phyloP scores from a whole-genome alignment of 2,888 invertebrate genomes.

The Drosophila tripunctata region DNA sequence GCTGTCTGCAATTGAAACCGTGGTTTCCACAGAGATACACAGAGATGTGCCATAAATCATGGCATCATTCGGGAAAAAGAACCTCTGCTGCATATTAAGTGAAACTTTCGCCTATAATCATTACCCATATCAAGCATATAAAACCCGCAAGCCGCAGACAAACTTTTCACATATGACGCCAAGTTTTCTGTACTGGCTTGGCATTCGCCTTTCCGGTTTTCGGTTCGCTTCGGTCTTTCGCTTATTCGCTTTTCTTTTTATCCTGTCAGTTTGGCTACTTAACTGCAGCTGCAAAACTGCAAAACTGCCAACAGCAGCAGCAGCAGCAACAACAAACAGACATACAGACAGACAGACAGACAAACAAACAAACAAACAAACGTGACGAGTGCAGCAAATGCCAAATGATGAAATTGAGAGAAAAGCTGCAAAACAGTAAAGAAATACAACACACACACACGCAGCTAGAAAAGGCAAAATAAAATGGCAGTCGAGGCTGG shows the following conservation, averaged over 20 bases:
- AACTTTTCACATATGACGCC: slow-evolving; percentile 77
- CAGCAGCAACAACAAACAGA: slow-evolving; percentile 22
- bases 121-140: slow-evolving; percentile 64
- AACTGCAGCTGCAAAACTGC: slow-evolving; percentile 65
- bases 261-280: slow-evolving; percentile 63
- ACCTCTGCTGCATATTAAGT: slow-evolving; percentile 53
- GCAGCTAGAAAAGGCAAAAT: slow-evolving; percentile 38
- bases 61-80: slow-evolving; percentile 21
- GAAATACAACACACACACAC: slow-evolving; percentile 13
- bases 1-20: slow-evolving; percentile 26
- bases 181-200: slow-evolving; percentile 57
- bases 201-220: neutral
- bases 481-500: slow-evolving; percentile 53
- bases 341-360: slow-evolving; percentile 53
- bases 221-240: neutral
- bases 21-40: slow-evolving; percentile 11
- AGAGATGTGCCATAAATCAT: slow-evolving; percentile 47
- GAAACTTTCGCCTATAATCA: slow-evolving; percentile 67
- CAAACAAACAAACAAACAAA: slow-evolving; percentile 56
- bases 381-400: slow-evolving; percentile 64
- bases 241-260: slow-evolving; percentile 22
- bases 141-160: slow-evolving; percentile 65
- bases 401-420: slow-evolving; percentile 57
- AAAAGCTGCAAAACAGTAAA: slow-evolving; percentile 19
- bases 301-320: slow-evolving; percentile 26